Conservation (phyloP, 2,113 vertebrate species). For the Suricata suricatta region DNA sequence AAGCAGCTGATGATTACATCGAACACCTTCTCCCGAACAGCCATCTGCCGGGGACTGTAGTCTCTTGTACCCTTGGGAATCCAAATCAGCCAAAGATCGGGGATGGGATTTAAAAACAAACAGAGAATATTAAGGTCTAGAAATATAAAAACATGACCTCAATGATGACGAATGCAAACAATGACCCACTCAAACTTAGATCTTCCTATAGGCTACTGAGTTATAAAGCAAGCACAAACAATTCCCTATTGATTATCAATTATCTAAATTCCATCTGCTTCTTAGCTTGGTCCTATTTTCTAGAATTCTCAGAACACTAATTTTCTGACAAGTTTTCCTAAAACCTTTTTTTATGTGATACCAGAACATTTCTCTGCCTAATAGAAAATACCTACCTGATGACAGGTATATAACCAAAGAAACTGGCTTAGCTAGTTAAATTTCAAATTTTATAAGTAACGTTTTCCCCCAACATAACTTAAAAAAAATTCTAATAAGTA, state of each 20-base stretch:
- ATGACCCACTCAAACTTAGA: background rate
- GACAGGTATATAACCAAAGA: slow-evolving; percentile 12
- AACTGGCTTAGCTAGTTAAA: background rate
- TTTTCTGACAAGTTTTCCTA: background rate
- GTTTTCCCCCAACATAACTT: background rate
- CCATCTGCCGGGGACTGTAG: slow-evolving; percentile 97
- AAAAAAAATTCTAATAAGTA: slow-evolving; percentile 23
- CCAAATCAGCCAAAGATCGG: slow-evolving; percentile 45
- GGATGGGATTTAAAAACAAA: slow-evolving; percentile 53
- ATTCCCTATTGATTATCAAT: background rate
- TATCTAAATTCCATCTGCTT: background rate
- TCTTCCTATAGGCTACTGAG: background rate
- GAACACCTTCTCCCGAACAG: slow-evolving; percentile 96
- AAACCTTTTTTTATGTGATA: background rate
- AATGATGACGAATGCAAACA: slow-evolving; percentile 21
- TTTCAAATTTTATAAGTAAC: slow-evolving; percentile 21
- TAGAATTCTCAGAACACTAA: slow-evolving; percentile 37
- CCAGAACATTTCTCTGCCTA: background rate
- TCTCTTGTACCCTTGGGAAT: slow-evolving; percentile 93
- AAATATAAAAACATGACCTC: slow-evolving; percentile 40
- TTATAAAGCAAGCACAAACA: background rate
- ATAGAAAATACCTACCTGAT: background rate
- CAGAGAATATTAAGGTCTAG: slow-evolving; percentile 9
- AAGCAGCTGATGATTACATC: slow-evolving; percentile 91
- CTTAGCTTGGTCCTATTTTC: slow-evolving; percentile 30